Percentiles rank a stretch among this genome's conserved stretches.
Conservation (phyloP, 2,797 vertebrate species). For the Catamblyrhynchus diadema region DNA sequence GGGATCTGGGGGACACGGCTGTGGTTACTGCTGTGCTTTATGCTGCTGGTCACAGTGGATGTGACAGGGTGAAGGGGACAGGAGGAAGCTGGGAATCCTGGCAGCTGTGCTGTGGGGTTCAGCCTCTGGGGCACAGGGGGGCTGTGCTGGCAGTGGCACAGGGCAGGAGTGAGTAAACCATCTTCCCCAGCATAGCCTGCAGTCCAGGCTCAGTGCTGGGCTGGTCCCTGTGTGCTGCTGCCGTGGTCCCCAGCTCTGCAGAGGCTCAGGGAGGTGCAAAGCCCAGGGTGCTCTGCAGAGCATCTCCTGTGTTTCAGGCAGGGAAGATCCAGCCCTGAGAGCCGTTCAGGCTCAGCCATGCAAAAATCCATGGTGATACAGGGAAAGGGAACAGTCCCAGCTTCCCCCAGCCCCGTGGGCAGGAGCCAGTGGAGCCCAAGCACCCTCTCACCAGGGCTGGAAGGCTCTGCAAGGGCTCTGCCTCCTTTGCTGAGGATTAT, state of each 20-base stretch:
- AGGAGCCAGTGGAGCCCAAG: neutral
- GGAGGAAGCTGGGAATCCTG: neutral
- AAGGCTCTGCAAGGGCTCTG: neutral
- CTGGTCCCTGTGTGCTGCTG: neutral
- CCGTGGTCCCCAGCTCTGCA: neutral
- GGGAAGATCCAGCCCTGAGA: neutral
- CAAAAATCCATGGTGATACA: fast-evolving
- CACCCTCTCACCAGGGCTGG: neutral
- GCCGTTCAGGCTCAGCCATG: neutral
- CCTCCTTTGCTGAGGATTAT: neutral
- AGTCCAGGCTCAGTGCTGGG: neutral
- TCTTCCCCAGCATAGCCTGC: neutral
- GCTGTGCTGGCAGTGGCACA: neutral
- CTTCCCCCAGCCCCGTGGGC: fast-evolving
- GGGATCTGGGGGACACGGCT: fast-evolving
- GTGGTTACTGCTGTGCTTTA: neutral
- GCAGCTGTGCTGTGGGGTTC: fast-evolving
- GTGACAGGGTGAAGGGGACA: neutral
- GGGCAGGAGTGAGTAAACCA: neutral
- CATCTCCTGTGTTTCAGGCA: neutral
- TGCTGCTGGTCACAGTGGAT: fast-evolving
- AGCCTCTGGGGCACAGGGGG: neutral
- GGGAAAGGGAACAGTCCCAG: neutral
- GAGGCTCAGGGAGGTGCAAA: neutral
- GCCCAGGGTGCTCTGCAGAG: neutral